Base-by-base conservation (phyloP, 1,140 invertebrate genomes). In the Musca domestica region DNA sequence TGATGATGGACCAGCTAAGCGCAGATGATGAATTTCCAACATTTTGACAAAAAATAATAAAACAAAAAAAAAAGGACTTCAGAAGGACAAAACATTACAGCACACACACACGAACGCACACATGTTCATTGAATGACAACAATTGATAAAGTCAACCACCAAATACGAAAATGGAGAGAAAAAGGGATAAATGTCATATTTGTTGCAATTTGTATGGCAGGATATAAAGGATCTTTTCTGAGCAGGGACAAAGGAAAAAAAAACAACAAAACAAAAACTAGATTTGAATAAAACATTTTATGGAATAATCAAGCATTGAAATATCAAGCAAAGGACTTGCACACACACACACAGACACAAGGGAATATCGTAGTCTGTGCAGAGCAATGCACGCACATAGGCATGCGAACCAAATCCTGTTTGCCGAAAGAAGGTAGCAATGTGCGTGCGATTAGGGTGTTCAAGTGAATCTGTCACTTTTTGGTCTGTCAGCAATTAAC, bases 401-500 rank as follows among this genome's bases (percentile, higher is more conserved):
- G 56, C 17, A 20, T 61, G 56, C 20, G 56, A 61, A 61, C 19
- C 34, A 61, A 61, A 30, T 61, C 56, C 56, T 61, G 56, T 61
- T 61, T 61, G 9, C 6, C 20, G 15, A 9, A 4, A 51, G 34
- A 4, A 46, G 46, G 19, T 2, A 22, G 41, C n/a, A 14, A 19
- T 52, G 48, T 22, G n/a, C 30, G 5, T 54, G 41, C 15, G 25
- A 14, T 3, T 30, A 20, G 48, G 71, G 74, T 77, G 72, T 74
- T 73, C 74, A 73, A 74, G 73, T 30, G 12, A 30, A 41, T 56
- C 48, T 34, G 48, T 51, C 30, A 34, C 25, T 71, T 56, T 73
- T 77, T 78, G 74, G 74, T 75, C 77, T 79, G 77, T 77, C 77
- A 79, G 73, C 77, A 79, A 79, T 79, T 79, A 79, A 77, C 77